Evolutionary conservation across 2,888 invertebrate genomes (phyloP).

Genomic region (Pyrochroa serraticornis): DNA sequence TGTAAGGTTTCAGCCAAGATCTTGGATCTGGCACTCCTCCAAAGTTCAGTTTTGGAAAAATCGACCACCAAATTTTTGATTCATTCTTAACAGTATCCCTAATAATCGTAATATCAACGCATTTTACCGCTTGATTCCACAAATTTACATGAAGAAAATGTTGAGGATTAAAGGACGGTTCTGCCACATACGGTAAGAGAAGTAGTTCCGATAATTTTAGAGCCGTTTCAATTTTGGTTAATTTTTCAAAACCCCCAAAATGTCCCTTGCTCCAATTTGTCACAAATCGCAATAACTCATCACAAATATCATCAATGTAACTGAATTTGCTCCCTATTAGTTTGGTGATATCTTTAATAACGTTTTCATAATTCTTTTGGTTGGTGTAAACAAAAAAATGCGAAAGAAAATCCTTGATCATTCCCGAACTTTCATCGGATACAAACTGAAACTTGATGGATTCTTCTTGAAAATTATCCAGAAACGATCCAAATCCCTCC

Average conservation of each 20-base stretch:
- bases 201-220: not conserved
- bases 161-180: not conserved
- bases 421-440: not conserved
- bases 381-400: slow-evolving; percentile 7
- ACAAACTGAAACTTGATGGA: not conserved
- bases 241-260: not conserved
- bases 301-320: not conserved
- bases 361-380: not conserved
- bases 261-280: not conserved
- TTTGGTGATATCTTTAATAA: not conserved
- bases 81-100: not conserved
- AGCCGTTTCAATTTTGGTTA: slow-evolving; percentile 2
- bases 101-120: not conserved
- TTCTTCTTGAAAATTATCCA: not conserved
- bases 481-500: not conserved
- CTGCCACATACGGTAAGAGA: not conserved
- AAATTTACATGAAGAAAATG: not conserved
- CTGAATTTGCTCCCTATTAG: not conserved
- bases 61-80: not conserved
- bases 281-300: not conserved
- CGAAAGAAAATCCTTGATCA: not conserved
- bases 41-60: not conserved
- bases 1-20: not conserved
- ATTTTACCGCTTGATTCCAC: not conserved
- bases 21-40: not conserved